Evolutionary conservation across 2,797 vertebrate species (phyloP), one percentile per base, ranked within the genome.

Genomic region (Peromyscus melanophrys): DNA sequence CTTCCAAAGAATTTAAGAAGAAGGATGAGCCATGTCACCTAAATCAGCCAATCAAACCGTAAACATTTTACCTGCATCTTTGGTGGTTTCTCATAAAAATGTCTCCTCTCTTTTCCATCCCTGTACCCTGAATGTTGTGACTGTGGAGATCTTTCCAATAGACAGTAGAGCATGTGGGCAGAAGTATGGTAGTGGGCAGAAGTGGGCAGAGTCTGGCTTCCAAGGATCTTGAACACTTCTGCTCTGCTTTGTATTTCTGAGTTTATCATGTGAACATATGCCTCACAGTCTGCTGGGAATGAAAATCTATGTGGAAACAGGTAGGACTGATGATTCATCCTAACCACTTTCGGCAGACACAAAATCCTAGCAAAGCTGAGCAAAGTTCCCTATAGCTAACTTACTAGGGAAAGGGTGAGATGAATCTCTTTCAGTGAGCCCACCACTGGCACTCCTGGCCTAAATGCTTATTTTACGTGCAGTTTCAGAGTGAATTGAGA

Each of bases 401-500:
- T 59, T n/a, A 14, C 46, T 37, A 27, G 52, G 29, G 21, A 9
- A 46, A 90, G 25, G 23, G 40, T 17, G 4, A 16, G 31, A n/a
- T 27, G 27, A 63, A 67, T 1, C 4, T 14, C 0, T 31, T 55
- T 10, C 6, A 12, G 23, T 19, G 13, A 0, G 37, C n/a, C 4
- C 6, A 27, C 13, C 11, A 0, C 4, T 43, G 31, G 37, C 16
- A 4, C 19, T 31, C 43, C 1, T 9, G 9, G 37, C 19, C 31
- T 31, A 34, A 40, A n/a, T 37, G 80, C 3, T 57, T 67, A 3
- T 25, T 34, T 46, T 40, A 4, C 4, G 21, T 14, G 34, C n/a
- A 46, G 40, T 37, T 81, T 34, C 23, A 11, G 52, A 57, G 65
- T 16, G 57, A 8, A 21, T 4, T 52, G 27, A 46, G 52, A 59